Percentiles rank a stretch among this genome's conserved stretches.
Conservation (phyloP, 1,140 invertebrate genomes). For the Orius insidiosus region DNA sequence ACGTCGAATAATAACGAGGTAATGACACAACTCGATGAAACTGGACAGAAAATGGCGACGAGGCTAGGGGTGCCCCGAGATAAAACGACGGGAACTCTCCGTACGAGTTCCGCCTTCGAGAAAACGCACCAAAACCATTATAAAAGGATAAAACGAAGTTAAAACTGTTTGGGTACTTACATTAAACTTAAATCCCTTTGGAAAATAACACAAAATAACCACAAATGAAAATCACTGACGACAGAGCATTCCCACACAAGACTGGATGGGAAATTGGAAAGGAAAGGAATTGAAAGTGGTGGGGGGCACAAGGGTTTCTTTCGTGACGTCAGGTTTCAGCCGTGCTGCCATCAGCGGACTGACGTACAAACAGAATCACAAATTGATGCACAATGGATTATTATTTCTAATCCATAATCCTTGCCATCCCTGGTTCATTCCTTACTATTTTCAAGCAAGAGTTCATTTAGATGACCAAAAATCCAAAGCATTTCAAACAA, state of each 20-base stretch:
- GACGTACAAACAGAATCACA: no score
- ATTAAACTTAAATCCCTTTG: neutral
- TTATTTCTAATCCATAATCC: no score
- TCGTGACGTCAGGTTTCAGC: neutral
- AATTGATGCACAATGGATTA: no score
- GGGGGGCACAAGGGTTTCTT: conserved; percentile 1
- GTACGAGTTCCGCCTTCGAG: no score
- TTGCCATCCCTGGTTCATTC: no score
- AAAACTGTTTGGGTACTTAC: neutral
- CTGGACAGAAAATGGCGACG: neutral
- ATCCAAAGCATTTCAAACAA: no score
- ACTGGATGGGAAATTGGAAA: conserved; percentile 1
- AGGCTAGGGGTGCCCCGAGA: neutral
- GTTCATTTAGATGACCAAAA: no score
- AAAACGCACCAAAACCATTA: neutral
- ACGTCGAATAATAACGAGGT: no score
- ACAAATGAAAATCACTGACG: conserved; percentile 3
- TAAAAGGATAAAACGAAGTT: neutral
- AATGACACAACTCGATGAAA: neutral
- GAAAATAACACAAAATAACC: conserved; percentile 1
- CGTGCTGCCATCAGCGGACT: neutral
- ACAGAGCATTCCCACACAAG: conserved; percentile 5
- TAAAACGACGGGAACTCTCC: no score
- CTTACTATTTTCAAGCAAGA: no score
- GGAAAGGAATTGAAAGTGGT: neutral